Evolutionary conservation across 1,140 invertebrate genomes (phyloP).

Genomic region (Drosophila parvula): DNA sequence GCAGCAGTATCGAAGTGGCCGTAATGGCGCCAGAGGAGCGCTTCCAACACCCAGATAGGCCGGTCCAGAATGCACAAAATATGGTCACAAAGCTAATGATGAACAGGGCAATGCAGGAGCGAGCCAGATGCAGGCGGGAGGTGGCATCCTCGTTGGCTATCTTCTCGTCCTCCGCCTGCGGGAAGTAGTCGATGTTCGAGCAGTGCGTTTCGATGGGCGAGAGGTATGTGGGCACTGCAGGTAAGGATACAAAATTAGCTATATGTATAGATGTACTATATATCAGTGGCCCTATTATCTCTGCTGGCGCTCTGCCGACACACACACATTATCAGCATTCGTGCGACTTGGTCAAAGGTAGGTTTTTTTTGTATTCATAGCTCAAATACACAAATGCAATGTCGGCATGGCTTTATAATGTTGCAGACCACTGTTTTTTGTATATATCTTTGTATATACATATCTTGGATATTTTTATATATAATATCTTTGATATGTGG

Average conservation of each 20-base stretch:
- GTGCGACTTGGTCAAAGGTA: too few relatives aligned
- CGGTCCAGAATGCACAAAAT: conserved; percentile 97
- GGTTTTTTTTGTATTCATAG: too few relatives aligned
- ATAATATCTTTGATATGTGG: too few relatives aligned
- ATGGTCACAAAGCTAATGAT: conserved; percentile 93
- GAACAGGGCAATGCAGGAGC: conserved; percentile 95
- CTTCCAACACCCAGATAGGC: conserved; percentile 94
- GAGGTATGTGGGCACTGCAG: conserved; percentile 93
- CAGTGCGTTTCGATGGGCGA: conserved; percentile 97
- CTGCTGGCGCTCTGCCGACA: too few relatives aligned
- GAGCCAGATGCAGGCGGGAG: conserved; percentile 92
- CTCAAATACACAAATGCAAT: too few relatives aligned
- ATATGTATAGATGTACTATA: too few relatives aligned
- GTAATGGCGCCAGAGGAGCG: conserved; percentile 96
- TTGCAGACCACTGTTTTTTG: too few relatives aligned
- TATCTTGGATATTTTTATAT: too few relatives aligned
- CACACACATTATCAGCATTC: too few relatives aligned
- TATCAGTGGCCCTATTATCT: too few relatives aligned
- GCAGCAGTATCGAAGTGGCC: conserved; percentile 95
- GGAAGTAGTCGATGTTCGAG: conserved; percentile 96
- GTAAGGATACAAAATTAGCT: background rate
- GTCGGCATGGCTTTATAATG: too few relatives aligned
- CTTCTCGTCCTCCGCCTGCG: conserved; percentile 79
- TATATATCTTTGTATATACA: too few relatives aligned
- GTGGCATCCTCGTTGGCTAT: conserved; percentile 78